Evolutionary conservation across 1,140 invertebrate genomes (phyloP), one percentile per base, ranked within the genome.

Genomic region (Zaprionus capensis): DNA sequence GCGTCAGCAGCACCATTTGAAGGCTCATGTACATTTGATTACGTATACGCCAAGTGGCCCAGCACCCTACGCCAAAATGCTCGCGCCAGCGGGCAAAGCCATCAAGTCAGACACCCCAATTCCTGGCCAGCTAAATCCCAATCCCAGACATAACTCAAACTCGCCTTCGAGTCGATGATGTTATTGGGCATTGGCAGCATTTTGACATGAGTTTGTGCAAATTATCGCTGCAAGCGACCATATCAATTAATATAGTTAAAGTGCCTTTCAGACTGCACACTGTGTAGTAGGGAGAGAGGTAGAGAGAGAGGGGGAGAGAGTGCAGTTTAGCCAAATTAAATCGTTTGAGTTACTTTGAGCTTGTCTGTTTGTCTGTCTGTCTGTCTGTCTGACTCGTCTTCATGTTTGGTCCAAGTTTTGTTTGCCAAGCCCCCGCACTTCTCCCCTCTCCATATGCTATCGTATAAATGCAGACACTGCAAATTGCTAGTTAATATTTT

Each of bases 191-290:
- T 67, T 88, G 79, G 76, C 71, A 80, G 76, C 67, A 67, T 65
- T 74, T 70, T 64, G 85, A 80, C 78, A 77, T 90, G 69, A 85
- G 85, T 90, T 82, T 79, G 85, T 80, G 84, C 81, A 90, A 90
- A 90, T 90, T 90, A 90, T 80, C 76, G 85, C 85, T 90, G 72
- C 81, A 76, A 90, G 85, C 85, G 70, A 85, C 72, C 90, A 85
- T 90, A 90, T 90, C 86, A 90, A 90, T 90, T 90, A 90, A 90
- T 91, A 91, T 90, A 91, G 81, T 90, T 88, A 82, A 88, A 87
- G 84, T 90, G 85, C 57, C 72, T 77, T 88, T 78, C 46, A 61
- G 59, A 56, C 49, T 34, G 31, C 31, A 34, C 31, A 34, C 9
- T 11, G 31, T 9, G 31, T 11, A 2, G 9, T 28, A 65, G 49